A percentile compares a stretch with the other conserved stretches of the same genome.
Conservation (phyloP, 2,113 vertebrate genomes). For the Eretmochelys imbricata region DNA sequence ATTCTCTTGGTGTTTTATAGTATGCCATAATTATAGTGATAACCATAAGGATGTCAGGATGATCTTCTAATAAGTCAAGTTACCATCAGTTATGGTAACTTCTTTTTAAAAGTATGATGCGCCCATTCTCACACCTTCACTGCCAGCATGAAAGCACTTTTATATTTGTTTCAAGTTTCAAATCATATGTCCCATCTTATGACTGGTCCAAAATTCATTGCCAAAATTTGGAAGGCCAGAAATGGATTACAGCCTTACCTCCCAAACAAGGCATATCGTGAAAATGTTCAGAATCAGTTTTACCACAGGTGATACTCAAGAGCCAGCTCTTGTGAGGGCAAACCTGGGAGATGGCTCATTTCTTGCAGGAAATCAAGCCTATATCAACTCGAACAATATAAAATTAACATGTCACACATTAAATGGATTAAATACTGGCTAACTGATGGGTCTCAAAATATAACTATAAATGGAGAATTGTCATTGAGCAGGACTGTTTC, state of each 20-base stretch:
- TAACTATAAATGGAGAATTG: too few relatives aligned
- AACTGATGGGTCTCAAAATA: too few relatives aligned
- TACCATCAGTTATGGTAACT: not conserved
- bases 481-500: too few relatives aligned
- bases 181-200: not conserved
- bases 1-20: not conserved
- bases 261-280: constrained; percentile 25
- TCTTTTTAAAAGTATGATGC: not conserved
- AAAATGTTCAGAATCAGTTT: not conserved
- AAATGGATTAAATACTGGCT: too few relatives aligned
- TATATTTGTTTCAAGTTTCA: not conserved
- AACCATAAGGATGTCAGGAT: not conserved
- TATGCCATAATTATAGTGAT: not conserved
- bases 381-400: not conserved
- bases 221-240: not conserved
- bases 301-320: not conserved
- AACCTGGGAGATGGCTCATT: not conserved
- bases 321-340: not conserved
- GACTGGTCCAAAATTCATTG: not conserved
- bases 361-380: not conserved
- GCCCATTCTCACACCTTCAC: not conserved
- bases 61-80: not conserved
- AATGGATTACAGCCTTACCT: not conserved
- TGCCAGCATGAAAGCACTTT: not conserved
- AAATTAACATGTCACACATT: too few relatives aligned